phyloP scores from a whole-genome alignment of 2,797 vertebrate genomes.

The Helostoma temminkii region DNA sequence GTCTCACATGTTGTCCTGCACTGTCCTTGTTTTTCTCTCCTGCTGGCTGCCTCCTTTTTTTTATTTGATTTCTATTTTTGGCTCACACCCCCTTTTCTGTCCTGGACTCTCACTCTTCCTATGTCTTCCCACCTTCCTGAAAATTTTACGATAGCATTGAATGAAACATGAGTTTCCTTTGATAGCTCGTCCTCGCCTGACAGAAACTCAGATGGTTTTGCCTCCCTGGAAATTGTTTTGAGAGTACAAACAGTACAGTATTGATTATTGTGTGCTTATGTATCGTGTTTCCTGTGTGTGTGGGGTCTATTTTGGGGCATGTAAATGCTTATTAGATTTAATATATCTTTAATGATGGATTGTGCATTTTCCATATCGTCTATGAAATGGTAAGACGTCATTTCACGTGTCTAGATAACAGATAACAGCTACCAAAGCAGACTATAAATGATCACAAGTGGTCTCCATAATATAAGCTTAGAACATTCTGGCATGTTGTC shows the following conservation, averaged over 20 bases:
- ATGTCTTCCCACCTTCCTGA: constrained; percentile 69
- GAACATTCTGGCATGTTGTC: constrained; percentile 8
- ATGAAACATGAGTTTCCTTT: constrained; percentile 80
- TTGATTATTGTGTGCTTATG: constrained; percentile 14
- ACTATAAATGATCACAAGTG: constrained; percentile 35
- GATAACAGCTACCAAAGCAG: constrained; percentile 25
- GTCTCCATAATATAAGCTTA: not conserved
- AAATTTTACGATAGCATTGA: constrained; percentile 73
- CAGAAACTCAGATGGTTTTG: constrained; percentile 57
- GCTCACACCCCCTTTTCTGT: constrained; percentile 46
- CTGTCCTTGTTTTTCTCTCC: constrained; percentile 36
- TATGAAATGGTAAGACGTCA: constrained; percentile 11
- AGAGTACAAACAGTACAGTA: constrained; percentile 50
- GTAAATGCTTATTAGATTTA: no score
- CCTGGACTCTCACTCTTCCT: constrained; percentile 47
- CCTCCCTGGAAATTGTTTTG: constrained; percentile 46
- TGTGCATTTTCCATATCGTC: constrained; percentile 17
- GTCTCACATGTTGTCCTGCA: constrained; percentile 50
- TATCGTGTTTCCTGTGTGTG: not conserved
- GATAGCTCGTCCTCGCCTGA: constrained; percentile 70
- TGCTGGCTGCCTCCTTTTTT: constrained; percentile 35
- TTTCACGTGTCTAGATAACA: constrained; percentile 21
- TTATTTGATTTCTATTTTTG: constrained; percentile 69
- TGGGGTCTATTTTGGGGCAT: constrained; percentile 6
- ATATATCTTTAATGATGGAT: not conserved